Evolutionary conservation across 1,140 invertebrate species (phyloP).

Genomic region (Drosophila burlai): DNA sequence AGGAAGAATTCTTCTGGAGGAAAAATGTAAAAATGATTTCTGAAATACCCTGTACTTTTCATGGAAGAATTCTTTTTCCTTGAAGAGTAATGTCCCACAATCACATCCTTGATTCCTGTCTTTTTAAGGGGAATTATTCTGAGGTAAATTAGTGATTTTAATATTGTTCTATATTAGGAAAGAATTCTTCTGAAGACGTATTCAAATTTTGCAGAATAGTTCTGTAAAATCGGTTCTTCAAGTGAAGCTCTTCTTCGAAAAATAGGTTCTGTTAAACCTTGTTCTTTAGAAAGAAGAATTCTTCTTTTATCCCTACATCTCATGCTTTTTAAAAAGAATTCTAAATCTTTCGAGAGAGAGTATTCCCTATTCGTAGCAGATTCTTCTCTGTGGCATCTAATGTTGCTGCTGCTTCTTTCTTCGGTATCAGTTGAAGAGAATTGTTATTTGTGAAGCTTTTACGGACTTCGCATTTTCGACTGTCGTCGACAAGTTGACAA

Average conservation of each 20-base stretch:
- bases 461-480: conserved; percentile 55
- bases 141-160: neutral
- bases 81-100: too few species aligned
- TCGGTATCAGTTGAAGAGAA: conserved; percentile 23
- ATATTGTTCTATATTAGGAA: neutral
- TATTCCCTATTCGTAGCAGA: neutral
- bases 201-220: neutral
- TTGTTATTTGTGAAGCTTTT: conserved; percentile 74
- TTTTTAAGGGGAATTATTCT: neutral
- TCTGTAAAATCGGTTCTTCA: neutral
- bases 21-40: neutral
- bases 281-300: neutral
- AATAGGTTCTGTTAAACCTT: too few species aligned
- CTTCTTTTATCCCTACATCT: neutral
- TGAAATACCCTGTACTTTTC: neutral
- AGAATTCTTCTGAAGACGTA: neutral
- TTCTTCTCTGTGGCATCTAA: neutral
- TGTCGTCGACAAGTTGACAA: conserved; percentile 70
- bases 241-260: neutral
- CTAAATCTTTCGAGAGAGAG: neutral
- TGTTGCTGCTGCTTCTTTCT: conserved; percentile 17
- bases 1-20: neutral
- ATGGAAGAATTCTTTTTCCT: neutral
- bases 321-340: too few species aligned
- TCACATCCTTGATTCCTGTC: too few species aligned